phyloP scores from a whole-genome alignment of 2,888 invertebrate species.

The Habrosyne pyritoides region DNA sequence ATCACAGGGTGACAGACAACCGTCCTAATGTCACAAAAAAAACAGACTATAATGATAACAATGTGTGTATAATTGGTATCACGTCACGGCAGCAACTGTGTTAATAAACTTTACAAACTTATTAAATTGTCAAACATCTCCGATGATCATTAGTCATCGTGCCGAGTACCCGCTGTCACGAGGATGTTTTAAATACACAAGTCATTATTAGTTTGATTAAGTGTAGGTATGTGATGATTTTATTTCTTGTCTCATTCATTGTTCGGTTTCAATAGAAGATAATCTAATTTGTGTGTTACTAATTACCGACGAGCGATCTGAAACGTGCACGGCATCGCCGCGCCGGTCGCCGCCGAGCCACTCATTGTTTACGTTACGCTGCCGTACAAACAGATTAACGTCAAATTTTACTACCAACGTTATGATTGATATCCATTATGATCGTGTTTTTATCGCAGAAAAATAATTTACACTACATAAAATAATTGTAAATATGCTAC shows the following conservation, averaged over 20 bases:
- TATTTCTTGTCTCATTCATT: slow-evolving; percentile 23
- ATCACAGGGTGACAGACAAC: not conserved
- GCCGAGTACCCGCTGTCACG: not conserved
- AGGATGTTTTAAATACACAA: not conserved
- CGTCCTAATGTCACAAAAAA: not conserved
- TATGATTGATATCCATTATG: slow-evolving; percentile 25
- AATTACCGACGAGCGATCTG: slow-evolving; percentile 11
- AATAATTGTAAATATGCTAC: no score
- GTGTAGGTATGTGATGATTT: slow-evolving; percentile 19
- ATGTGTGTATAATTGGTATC: not conserved
- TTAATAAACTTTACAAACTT: slow-evolving; percentile 9
- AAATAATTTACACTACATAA: slow-evolving; percentile 8
- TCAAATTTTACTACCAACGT: slow-evolving; percentile 20
- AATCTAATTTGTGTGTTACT: slow-evolving; percentile 13
- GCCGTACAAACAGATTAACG: slow-evolving; percentile 24
- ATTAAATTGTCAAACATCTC: slow-evolving; percentile 1
- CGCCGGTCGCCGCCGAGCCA: not conserved
- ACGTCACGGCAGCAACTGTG: slow-evolving; percentile 16
- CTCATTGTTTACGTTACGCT: slow-evolving; percentile 23
- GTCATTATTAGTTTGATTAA: slow-evolving; percentile 27
- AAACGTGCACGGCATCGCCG: slow-evolving; percentile 19
- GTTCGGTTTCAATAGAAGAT: slow-evolving; percentile 22
- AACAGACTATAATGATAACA: not conserved
- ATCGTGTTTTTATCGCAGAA: slow-evolving; percentile 18
- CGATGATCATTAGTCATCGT: slow-evolving; percentile 1